Evolutionary conservation across 2,888 invertebrate species (phyloP).

Genomic region (Heterodera filipjevi): DNA sequence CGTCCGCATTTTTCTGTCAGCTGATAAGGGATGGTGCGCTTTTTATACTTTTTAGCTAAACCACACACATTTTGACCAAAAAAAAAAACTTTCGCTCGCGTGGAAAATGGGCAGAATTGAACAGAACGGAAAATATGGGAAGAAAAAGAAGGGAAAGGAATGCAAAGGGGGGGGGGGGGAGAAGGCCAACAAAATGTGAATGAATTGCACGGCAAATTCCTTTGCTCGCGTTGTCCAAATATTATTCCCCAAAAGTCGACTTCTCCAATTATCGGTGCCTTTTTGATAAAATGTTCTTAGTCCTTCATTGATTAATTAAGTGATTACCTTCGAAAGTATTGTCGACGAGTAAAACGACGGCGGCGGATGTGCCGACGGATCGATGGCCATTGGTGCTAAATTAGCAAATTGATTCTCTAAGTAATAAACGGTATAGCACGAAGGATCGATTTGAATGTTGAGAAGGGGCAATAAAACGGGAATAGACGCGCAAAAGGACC

Average conservation of each 20-base stretch:
- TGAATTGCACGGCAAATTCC: neutral
- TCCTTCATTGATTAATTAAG: too few relatives aligned
- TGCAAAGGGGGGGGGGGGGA: neutral
- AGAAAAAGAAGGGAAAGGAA: neutral
- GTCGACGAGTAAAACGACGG: neutral
- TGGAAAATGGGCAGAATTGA: neutral
- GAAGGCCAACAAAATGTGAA: neutral
- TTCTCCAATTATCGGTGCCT: neutral
- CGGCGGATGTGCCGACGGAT: neutral
- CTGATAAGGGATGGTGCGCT: too few relatives aligned
- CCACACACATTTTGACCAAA: neutral
- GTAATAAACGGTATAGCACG: neutral
- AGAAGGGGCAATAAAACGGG: neutral
- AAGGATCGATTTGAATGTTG: conserved; percentile 1
- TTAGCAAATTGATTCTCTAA: neutral
- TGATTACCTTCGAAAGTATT: neutral
- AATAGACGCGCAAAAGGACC: neutral
- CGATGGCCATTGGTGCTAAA: conserved; percentile 6
- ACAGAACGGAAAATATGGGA: neutral
- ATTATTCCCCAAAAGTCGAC: neutral
- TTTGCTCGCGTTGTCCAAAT: neutral
- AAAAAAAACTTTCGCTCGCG: neutral
- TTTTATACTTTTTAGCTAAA: neutral
- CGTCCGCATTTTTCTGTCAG: neutral
- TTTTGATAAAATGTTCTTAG: neutral